These are phyloP conservation scores for Pseudolycoriella hygida DNA, from an alignment of 2,888 invertebrate species.

Conservation along the genomic window DNA sequence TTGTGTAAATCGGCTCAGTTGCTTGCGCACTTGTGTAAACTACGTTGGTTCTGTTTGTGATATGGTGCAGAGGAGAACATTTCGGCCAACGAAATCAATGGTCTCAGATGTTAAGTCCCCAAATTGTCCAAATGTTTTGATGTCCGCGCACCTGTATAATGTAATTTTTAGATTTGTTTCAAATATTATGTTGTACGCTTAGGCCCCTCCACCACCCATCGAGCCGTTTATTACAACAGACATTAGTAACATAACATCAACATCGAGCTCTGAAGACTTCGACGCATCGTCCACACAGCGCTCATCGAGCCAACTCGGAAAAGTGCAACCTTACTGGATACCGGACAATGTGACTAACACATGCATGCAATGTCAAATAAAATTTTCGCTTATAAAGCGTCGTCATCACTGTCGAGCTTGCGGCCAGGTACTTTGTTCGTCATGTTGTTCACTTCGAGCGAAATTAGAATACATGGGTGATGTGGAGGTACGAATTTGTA, in stretches of 20 bases:
- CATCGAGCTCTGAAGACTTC: constrained; percentile 8
- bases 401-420: constrained; percentile 80
- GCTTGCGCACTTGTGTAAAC: too few species aligned
- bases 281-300: not conserved
- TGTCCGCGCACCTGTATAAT: too few species aligned
- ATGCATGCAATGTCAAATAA: constrained; percentile 66
- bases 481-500: constrained; percentile 63
- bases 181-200: too few species aligned
- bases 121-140: too few species aligned
- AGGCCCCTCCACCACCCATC: too few species aligned
- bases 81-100: too few species aligned
- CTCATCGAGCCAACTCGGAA: constrained; percentile 33
- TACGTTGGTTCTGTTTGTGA: too few species aligned
- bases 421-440: constrained; percentile 63
- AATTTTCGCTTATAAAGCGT: constrained; percentile 65
- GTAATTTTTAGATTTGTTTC: too few species aligned
- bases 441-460: constrained; percentile 56
- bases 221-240: too few species aligned
- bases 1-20: too few species aligned
- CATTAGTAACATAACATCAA: not conserved
- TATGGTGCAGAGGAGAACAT: too few species aligned
- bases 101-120: too few species aligned
- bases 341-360: constrained; percentile 64
- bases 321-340: constrained; percentile 69
- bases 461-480: constrained; percentile 53